Base-by-base conservation (phyloP, 23 tunicate genomes). In the Phallusia fumigata region DNA sequence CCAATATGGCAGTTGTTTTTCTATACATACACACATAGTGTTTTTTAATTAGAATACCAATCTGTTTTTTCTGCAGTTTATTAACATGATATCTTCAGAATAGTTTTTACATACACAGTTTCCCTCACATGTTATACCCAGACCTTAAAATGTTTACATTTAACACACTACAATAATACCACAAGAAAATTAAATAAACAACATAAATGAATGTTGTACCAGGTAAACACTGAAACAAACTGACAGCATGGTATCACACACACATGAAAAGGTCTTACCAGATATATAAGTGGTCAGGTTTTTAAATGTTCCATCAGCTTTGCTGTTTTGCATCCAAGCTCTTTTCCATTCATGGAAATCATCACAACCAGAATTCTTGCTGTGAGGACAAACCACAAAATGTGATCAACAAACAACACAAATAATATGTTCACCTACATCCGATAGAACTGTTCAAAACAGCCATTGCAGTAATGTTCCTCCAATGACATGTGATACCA, bases 391-490 rank as follows among this genome's bases (percentile, higher is more conserved):
- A 77, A 36, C 77, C 47, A 40, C 47, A 40, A 40, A 40, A 40
- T 10, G 10, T 5, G 47, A 40, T 40, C 10, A 40, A 40, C 47
- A 10, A 40, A 40, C 47, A 40, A 5, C 5, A 10, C 47, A 21
- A 58, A 58, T 6, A 6, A 6, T 11, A 58, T 22, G 69, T 21
- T 21, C 19, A 21, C 81, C n/a, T 80, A 86, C 90, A 73, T 65
- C 79, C 96, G 77, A 52, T 91, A 91, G 58, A 80, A 91, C 35
- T 84, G 77, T 34, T 91, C 96, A 83, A 91, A 91, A 35, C 96
- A 91, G 0, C 88, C 96, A 83, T 91, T 91, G 82, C 96, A 91
- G 58, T 91, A 91, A 83, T 91, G 96, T 74, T 91, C 96, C 47
- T 91, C 96, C 36, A 79, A 3, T 34, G 96, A 91, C 35, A 91